phyloP scores from a whole-genome alignment of 2,113 vertebrate genomes.

The Xenopus borealis region DNA sequence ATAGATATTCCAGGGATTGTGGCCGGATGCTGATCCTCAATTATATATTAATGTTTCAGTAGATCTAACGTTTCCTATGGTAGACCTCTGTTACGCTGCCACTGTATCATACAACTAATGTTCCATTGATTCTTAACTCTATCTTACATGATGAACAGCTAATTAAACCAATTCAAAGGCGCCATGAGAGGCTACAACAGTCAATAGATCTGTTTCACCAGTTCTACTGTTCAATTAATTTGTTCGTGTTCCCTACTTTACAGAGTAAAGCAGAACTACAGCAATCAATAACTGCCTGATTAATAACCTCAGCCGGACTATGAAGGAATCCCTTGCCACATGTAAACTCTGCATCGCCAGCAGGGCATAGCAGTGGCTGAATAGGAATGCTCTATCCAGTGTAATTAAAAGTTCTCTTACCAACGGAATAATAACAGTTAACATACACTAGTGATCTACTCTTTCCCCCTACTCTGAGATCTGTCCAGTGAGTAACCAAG shows the following conservation, averaged over 20 bases:
- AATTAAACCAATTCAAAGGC: constrained; percentile 33
- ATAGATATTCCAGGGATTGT: background rate
- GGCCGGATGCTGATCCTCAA: background rate
- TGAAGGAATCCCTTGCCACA: constrained; percentile 8
- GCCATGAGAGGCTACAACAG: constrained; percentile 4
- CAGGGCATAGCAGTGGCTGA: background rate
- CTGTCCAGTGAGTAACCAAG: too few species aligned
- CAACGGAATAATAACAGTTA: too few species aligned
- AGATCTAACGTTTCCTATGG: constrained; percentile 9
- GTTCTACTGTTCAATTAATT: constrained; percentile 36
- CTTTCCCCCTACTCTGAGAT: too few species aligned
- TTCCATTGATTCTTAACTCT: constrained; percentile 28
- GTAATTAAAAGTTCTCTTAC: too few species aligned
- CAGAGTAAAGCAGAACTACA: constrained; percentile 29
- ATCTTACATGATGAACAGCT: constrained; percentile 39
- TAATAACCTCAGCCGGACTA: constrained; percentile 22
- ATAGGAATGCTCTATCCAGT: background rate
- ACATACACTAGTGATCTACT: too few species aligned
- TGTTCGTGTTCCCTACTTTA: constrained; percentile 26
- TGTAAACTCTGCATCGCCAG: background rate
- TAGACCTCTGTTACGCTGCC: constrained; percentile 17
- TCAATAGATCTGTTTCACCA: constrained; percentile 40
- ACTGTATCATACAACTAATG: constrained; percentile 34
- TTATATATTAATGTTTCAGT: constrained; percentile 25
- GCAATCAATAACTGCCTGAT: constrained; percentile 38